These are phyloP conservation scores for Pegea sp. DNA, from an alignment of 23 tunicate species.

Conservation along the genomic window DNA sequence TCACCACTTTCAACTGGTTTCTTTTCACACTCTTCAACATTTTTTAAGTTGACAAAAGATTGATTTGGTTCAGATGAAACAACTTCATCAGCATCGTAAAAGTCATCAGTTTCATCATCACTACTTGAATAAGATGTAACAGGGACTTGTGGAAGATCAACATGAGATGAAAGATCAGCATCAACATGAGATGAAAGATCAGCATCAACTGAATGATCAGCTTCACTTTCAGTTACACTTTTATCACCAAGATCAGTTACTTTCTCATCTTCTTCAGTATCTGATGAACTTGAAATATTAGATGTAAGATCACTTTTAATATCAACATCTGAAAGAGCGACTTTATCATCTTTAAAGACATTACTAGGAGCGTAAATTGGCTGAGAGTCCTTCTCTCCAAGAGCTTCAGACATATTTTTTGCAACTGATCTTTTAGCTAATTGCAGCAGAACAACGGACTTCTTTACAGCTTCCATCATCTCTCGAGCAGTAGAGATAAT, in stretches of 20 bases:
- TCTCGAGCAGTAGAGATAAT: constrained; percentile 11
- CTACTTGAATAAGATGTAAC: constrained; percentile 55
- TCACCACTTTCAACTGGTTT: too few species aligned
- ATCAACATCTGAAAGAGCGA: not conserved
- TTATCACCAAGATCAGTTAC: not conserved
- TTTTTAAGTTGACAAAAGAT: too few species aligned
- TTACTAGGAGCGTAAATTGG: not conserved
- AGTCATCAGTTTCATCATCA: constrained; percentile 73
- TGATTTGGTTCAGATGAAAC: constrained; percentile 8
- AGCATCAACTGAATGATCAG: not conserved
- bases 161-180: not conserved
- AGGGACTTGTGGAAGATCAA: constrained; percentile 12
- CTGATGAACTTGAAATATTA: not conserved
- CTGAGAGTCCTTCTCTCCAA: not conserved
- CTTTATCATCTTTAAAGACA: not conserved
- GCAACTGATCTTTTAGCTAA: constrained; percentile 27
- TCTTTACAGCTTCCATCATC: constrained; percentile 78
- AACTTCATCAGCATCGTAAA: constrained; percentile 68
- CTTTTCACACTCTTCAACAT: too few species aligned
- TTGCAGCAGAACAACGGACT: constrained; percentile 63
- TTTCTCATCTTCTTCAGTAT: constrained; percentile 1
- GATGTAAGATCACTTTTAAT: too few species aligned
- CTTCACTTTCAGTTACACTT: not conserved
- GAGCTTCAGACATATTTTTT: constrained; percentile 2
- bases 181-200: not conserved